Base-by-base conservation (phyloP, 2,888 invertebrate genomes). In the Eutolmus rufibarbis region DNA sequence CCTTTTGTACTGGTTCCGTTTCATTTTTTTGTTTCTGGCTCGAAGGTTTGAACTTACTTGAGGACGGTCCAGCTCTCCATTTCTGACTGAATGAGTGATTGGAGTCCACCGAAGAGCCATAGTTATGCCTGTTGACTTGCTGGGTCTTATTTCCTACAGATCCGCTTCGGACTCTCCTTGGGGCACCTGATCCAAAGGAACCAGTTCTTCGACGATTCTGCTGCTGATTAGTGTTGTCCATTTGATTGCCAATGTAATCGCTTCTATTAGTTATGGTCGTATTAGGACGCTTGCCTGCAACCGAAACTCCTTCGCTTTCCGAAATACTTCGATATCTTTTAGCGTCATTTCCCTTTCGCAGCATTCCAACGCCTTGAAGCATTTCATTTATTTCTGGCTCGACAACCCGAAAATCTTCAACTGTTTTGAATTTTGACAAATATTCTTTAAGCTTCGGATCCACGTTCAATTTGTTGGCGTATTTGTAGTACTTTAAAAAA, bases 401-500 rank as follows among this genome's bases (percentile, higher is more conserved):
- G 85, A 93, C 93, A 28, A 97, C 96, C 89, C 97, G 94, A 92
- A 98, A 98, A 93, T 98, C 98, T 93, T 98, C 97, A 90, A 98
- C 96, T 89, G 95, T 97, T 91, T 97, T 96, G 93, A 97, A 98
- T 91, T 96, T 96, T 87, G 95, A 94, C 87, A 98, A 93, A 91
- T 95, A 95, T 86, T 95, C 96, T 88, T 95, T 94, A 74, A 98
- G 93, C 90, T 95, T 95, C 0, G 96, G 94, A 89, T 96, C 96
- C 56, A 97, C 96, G 88, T 95, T 95, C 79, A 97, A 93, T 88
- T 96, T 95, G 34, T 93, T 94, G 46, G 96, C 95, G 91, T 97
- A 95, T 92, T 96, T 97, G 93, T 97, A 98, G 94, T 99, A 99
- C 93, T 99, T 99, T 88, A 98, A 94, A 94, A 99, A 99, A 78